A percentile compares a stretch with the other conserved stretches of the same genome.
Conservation (phyloP, 2,797 vertebrate genomes). For the Malacoctenus gilli region DNA sequence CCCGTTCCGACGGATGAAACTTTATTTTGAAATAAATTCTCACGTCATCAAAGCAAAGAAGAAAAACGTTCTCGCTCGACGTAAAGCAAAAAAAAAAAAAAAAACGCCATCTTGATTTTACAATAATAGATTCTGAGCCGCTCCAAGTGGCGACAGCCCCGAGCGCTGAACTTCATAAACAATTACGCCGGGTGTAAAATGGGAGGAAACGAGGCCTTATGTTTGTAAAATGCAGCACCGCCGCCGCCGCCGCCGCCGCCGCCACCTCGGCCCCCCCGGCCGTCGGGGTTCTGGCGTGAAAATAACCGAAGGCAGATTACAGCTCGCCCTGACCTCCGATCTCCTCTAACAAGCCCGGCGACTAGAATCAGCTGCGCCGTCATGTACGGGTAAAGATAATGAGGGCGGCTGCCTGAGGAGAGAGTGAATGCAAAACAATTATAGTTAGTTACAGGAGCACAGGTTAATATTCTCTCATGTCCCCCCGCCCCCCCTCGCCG, state of each 20-base stretch:
- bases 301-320: slow-evolving; percentile 77
- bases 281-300: slow-evolving; percentile 68
- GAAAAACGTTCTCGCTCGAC: too few species aligned
- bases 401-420: slow-evolving; percentile 89
- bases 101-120: slow-evolving; percentile 15
- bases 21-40: not conserved
- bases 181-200: slow-evolving; percentile 65
- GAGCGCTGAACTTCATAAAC: slow-evolving; percentile 55
- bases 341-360: slow-evolving; percentile 80
- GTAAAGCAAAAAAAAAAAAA: not conserved
- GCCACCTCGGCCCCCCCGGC: slow-evolving; percentile 57
- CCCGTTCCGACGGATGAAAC: slow-evolving; percentile 19
- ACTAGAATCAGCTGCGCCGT: slow-evolving; percentile 90
- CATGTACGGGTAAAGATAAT: slow-evolving; percentile 96
- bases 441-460: slow-evolving; percentile 94
- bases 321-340: slow-evolving; percentile 80
- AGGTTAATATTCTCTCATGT: slow-evolving; percentile 99
- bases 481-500: too few species aligned
- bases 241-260: slow-evolving; percentile 54
- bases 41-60: not conserved
- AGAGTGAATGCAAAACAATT: slow-evolving; percentile 96
- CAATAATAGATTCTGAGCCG: slow-evolving; percentile 31
- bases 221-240: slow-evolving; percentile 70
- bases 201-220: slow-evolving; percentile 68
- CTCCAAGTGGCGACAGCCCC: slow-evolving; percentile 27